Evolutionary conservation across 1,140 invertebrate species (phyloP), one percentile per base, ranked within the genome.

Genomic region (Matsumurasca onukii): DNA sequence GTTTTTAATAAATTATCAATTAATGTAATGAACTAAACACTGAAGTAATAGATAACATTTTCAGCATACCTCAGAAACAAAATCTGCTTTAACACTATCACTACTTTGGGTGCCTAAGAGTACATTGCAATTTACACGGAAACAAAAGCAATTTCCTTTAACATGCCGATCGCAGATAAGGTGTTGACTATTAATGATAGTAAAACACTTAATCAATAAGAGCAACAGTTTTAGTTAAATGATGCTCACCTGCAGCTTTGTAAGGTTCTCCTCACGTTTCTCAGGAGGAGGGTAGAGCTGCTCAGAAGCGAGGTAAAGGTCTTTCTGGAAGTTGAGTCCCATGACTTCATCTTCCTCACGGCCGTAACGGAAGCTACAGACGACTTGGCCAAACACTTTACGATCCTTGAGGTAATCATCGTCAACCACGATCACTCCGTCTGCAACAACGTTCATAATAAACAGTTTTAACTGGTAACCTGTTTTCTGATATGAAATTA

Each of bases 321-420:
- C 97, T 81, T 99, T 99, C 74, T 97, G 92, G 82, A 99, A 99
- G 72, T 96, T 97, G 31, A 99, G 82, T 0, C 98, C 98, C 86
- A 99, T 92, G 57, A 98, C 93, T 82, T 99, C 98, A 77, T 99
- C 92, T 78, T 99, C 95, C 81, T 99, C 97, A 31, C 98, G 86
- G 0, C 98, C 97, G 82, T 99, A 99, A 2, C 97, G 90, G 80
- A 99, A 99, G 45, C 94, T 96, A 79, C 96, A 97, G 20, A 99
- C 84, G 27, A 99, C 85, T 79, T 98, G 95, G 2, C 93, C 95
- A 82, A 91, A 98, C 22, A 99, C 86, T 79, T 93, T 93, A 29
- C 92, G 85, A 25, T 87, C 86, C 66, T 89, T 89, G 34, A 97
- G 82, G 79, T 98, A 98, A 68, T 97, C 94, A 57, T 92, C 88